Percentiles rank a stretch among this genome's conserved stretches.
These are phyloP conservation scores for Drosophila pallidifrons DNA, from an alignment of 1,140 invertebrate genomes.

Conservation along the genomic window DNA sequence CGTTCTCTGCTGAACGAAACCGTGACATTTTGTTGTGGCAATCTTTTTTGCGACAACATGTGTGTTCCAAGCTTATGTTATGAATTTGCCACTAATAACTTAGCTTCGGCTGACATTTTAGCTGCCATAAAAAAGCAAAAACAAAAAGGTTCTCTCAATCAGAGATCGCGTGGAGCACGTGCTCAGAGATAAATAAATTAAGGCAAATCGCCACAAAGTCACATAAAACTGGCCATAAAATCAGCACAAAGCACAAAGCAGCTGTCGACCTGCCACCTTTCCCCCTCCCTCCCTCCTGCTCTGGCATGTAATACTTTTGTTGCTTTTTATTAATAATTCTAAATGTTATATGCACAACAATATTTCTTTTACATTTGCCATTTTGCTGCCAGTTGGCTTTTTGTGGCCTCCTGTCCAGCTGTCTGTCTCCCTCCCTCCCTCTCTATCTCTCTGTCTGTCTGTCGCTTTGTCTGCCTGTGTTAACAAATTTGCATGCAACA, in stretches of 20 bases:
- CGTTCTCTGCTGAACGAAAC: neutral
- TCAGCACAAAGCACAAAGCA: constrained; percentile 21
- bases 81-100: constrained; percentile 5
- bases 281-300: neutral
- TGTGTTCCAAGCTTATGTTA: neutral
- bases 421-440: neutral
- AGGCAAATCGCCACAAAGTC: constrained; percentile 47
- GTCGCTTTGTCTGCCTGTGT: constrained; percentile 11
- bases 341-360: constrained; percentile 50
- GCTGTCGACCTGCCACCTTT: constrained; percentile 27
- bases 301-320: constrained; percentile 16
- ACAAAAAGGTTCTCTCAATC: constrained; percentile 12
- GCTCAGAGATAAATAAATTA: constrained; percentile 43
- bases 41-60: neutral
- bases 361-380: constrained; percentile 35
- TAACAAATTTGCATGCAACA: constrained; percentile 61
- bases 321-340: constrained; percentile 50
- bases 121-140: constrained; percentile 14
- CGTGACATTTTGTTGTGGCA: constrained; percentile 32
- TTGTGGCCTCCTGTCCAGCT: constrained; percentile 25
- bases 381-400: constrained; percentile 28
- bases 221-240: constrained; percentile 49
- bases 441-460: neutral
- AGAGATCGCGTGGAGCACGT: constrained; percentile 24
- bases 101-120: constrained; percentile 19